phyloP scores from a whole-genome alignment of 2,797 vertebrate genomes.

The Xenopus petersii region DNA sequence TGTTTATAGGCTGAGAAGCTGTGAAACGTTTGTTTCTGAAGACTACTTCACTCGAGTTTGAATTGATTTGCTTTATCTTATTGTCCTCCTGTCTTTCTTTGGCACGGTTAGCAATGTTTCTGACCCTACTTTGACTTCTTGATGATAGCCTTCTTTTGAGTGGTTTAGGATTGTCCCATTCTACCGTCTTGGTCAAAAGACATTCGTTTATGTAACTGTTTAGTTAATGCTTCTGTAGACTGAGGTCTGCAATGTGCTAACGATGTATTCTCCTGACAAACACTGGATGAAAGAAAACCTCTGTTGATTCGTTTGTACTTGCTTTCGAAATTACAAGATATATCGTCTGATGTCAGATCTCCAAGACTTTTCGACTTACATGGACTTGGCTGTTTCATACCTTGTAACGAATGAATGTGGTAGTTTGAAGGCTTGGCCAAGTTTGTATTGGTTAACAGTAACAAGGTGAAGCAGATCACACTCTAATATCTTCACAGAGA shows the following conservation, averaged over 20 bases:
- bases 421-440: neutral
- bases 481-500: no score
- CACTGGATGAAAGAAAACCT: conserved; percentile 81
- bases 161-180: conserved; percentile 68
- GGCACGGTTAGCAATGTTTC: conserved; percentile 92
- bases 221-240: conserved; percentile 80
- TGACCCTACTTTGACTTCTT: conserved; percentile 92
- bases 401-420: conserved; percentile 38
- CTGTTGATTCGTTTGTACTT: conserved; percentile 94
- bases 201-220: conserved; percentile 86
- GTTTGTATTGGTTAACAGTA: neutral
- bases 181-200: conserved; percentile 80
- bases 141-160: conserved; percentile 88
- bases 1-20: conserved; percentile 67
- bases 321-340: conserved; percentile 93
- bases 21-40: conserved; percentile 73
- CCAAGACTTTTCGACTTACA: conserved; percentile 96
- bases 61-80: conserved; percentile 62
- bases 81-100: conserved; percentile 86
- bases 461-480: no score
- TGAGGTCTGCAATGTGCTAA: conserved; percentile 58
- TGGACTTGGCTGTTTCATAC: conserved; percentile 65
- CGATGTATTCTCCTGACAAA: conserved; percentile 64
- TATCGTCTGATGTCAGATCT: conserved; percentile 96
- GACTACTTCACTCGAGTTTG: conserved; percentile 67